phyloP scores from a whole-genome alignment of 2,888 invertebrate species.

The Drosophila peninsularis region DNA sequence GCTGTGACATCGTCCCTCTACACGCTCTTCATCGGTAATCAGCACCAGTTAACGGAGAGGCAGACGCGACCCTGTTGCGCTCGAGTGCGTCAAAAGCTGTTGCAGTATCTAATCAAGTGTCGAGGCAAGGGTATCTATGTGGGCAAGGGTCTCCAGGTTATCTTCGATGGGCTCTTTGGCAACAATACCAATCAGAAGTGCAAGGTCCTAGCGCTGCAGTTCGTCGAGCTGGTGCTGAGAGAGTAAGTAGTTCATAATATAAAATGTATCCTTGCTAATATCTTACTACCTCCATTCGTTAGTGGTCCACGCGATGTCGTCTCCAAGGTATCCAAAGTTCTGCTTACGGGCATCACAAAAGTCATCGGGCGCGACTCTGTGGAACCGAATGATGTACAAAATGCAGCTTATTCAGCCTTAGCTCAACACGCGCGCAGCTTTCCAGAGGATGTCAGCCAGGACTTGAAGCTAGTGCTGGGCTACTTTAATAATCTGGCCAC shows the following conservation, averaged over 20 bases:
- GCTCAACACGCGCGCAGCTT: slow-evolving; percentile 85
- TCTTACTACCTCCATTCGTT: no score
- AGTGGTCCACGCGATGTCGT: slow-evolving; percentile 83
- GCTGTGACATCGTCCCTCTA: slow-evolving; percentile 91
- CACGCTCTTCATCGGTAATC: slow-evolving; percentile 87
- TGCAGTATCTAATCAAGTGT: slow-evolving; percentile 92
- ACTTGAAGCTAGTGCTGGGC: slow-evolving; percentile 85
- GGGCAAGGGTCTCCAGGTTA: slow-evolving; percentile 93
- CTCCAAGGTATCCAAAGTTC: slow-evolving; percentile 83
- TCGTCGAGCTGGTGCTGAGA: slow-evolving; percentile 91
- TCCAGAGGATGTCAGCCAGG: slow-evolving; percentile 88
- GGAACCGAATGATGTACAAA: slow-evolving; percentile 85
- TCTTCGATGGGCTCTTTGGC: slow-evolving; percentile 95
- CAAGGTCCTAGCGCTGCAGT: slow-evolving; percentile 92
- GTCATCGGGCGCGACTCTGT: slow-evolving; percentile 82
- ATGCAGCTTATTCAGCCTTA: slow-evolving; percentile 84
- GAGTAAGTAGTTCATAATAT: slow-evolving; percentile 87
- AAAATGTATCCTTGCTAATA: not conserved
- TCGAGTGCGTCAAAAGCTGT: slow-evolving; percentile 92
- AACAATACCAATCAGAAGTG: slow-evolving; percentile 92
- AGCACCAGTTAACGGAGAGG: slow-evolving; percentile 87
- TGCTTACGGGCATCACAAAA: slow-evolving; percentile 83
- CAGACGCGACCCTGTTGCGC: slow-evolving; percentile 92
- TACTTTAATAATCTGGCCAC: slow-evolving; percentile 83
- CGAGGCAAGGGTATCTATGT: slow-evolving; percentile 90